Evolutionary conservation across 2,888 invertebrate species (phyloP), one percentile per base, ranked within the genome.

Genomic region (Chrysopilus asiliformis): DNA sequence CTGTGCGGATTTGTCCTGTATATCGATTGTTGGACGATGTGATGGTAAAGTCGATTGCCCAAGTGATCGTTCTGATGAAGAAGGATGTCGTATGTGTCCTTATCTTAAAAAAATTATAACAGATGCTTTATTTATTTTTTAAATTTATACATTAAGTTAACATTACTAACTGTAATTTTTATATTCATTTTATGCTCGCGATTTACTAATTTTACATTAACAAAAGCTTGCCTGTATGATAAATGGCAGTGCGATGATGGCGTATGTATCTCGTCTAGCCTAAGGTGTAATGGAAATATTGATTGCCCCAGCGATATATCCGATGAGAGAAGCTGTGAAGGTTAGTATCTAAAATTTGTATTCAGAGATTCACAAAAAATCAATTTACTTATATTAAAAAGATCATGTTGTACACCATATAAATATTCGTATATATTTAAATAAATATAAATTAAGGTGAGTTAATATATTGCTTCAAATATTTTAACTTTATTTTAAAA

Each of bases 201-300:
- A n/a, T n/a, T n/a, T n/a, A n/a, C n/a, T n/a, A n/a, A n/a, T n/a
- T n/a, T n/a, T n/a, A 29, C 10, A 29, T 12, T 12, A 18, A 34
- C 56, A 55, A 47, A 63, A 78, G 78, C 75, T 60, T 80, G 80
- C 71, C 63, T 68, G 51, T 61, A 70, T 46, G 68, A 71, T 53
- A 70, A 78, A 58, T 80, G 80, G 72, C 74, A 75, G 51, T 90
- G 89, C 60, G 74, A 77, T 53, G 70, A 72, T 53, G 78, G 79
- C 41, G 68, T 64, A 51, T 80, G 80, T 59, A 72, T 79, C 52
- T 60, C 66, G 43, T 65, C 67, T 47, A 65, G 58, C 46, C 66
- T 69, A 49, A 66, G 71, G 40, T 81, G 81, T 57, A 72, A 81
- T 53, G 73, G 76, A 43, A 67, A 68, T 42, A 66, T 70, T 50